Conservation (phyloP, 2,113 vertebrate genomes). For the Platysternon megacephalum region DNA sequence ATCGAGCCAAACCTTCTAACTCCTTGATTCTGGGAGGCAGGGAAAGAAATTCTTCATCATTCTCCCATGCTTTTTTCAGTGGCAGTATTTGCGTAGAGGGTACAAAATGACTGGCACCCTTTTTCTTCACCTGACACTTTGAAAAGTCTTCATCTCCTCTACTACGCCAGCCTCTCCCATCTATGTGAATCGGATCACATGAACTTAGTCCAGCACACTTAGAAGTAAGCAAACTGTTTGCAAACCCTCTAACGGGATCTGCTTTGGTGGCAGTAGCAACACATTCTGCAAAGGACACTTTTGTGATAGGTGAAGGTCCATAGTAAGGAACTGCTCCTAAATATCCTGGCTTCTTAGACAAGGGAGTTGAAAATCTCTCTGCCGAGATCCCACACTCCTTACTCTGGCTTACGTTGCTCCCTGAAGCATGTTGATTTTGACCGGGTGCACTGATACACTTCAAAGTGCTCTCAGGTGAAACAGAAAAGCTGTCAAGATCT, state of each 20-base stretch:
- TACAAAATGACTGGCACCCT: conserved; percentile 48
- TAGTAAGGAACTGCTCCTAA: neutral
- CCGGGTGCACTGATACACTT: conserved; percentile 29
- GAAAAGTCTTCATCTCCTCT: neutral
- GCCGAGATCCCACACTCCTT: neutral
- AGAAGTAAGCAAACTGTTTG: neutral
- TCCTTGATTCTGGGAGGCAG: conserved; percentile 86
- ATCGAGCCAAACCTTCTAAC: conserved; percentile 82
- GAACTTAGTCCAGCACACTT: neutral
- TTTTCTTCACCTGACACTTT: neutral
- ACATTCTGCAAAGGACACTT: conserved; percentile 30
- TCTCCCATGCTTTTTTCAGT: conserved; percentile 61
- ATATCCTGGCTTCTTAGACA: conserved; percentile 38
- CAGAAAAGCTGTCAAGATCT: conserved; percentile 84
- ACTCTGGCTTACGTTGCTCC: rapidly evolving
- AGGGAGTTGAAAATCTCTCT: conserved; percentile 26
- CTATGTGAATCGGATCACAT: rapidly evolving
- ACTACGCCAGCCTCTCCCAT: neutral
- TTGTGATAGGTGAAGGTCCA: conserved; percentile 42
- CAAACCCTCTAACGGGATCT: conserved; percentile 29
- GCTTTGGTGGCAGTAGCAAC: conserved; percentile 39
- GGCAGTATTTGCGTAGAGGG: conserved; percentile 63
- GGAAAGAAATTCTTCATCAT: conserved; percentile 88
- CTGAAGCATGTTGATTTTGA: neutral
- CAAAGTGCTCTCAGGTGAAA: conserved; percentile 73